These are phyloP conservation scores for Ormyrus nitidulus DNA, from an alignment of 2,888 invertebrate genomes.

Conservation along the genomic window DNA sequence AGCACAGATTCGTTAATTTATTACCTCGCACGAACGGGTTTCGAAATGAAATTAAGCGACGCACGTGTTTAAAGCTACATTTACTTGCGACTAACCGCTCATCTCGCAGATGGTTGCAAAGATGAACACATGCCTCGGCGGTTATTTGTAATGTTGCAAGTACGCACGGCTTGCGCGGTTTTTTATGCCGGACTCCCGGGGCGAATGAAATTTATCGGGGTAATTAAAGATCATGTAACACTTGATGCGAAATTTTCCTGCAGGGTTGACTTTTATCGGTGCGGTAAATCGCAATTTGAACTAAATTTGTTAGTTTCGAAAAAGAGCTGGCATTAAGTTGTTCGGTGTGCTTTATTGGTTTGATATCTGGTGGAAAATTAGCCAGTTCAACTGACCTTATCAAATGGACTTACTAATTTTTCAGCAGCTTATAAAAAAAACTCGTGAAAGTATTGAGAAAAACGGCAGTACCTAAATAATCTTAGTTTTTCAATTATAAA, in stretches of 20 bases:
- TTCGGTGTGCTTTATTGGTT: too few relatives aligned
- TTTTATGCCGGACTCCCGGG: background rate
- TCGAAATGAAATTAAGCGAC: conserved; percentile 41
- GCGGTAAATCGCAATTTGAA: conserved; percentile 28
- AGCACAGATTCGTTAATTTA: conserved; percentile 30
- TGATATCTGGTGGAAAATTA: too few relatives aligned
- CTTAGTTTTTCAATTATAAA: too few relatives aligned
- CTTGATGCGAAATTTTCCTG: conserved; percentile 1
- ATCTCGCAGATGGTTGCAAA: conserved; percentile 4
- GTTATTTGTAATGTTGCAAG: conserved; percentile 21
- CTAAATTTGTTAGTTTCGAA: conserved; percentile 18
- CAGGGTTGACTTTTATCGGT: conserved; percentile 29
- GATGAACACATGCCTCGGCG: conserved; percentile 23
- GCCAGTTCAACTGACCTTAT: too few relatives aligned
- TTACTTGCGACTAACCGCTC: conserved; percentile 9
- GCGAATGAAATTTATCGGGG: conserved; percentile 32
- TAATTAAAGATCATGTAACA: conserved; percentile 37
- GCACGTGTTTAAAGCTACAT: conserved; percentile 42
- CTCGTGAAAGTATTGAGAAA: too few relatives aligned
- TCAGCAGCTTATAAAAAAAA: too few relatives aligned
- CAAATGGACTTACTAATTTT: too few relatives aligned
- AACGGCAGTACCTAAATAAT: too few relatives aligned
- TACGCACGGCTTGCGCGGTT: background rate
- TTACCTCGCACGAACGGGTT: conserved; percentile 13
- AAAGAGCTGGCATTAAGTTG: too few relatives aligned